Evolutionary conservation across 1,140 invertebrate species (phyloP), one percentile per base, ranked within the genome.

Genomic region (Tetranychus cinnabarinus): DNA sequence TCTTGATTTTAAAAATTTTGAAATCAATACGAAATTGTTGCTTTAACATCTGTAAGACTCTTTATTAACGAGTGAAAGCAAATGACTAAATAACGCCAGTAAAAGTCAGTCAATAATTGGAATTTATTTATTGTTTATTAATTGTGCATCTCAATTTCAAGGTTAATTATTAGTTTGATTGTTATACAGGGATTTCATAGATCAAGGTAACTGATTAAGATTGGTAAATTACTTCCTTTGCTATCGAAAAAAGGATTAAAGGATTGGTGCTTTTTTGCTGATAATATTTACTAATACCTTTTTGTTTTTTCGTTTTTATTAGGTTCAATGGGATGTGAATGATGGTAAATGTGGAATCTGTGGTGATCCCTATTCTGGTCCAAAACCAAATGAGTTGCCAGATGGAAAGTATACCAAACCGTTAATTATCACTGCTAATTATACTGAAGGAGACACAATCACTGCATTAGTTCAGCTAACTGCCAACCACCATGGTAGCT

Each of bases 331-430:
- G 62, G 42, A 63, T 13, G 37, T 59, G 64, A 81, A 81, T 67
- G 79, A 75, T 0, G 84, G 87, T 0, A 86, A 87, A 70, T 91
- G 88, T 69, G 87, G 88, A 3, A 80, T 88, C 37, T 90, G 87
- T 68, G 86, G 86, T 7, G 87, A 91, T 71, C 74, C 85, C 0
- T 56, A 36, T 33, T 31, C 15, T 36, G 55, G 58, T 10, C 10
- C 15, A 48, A n/a, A n/a, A 33, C 8, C 42, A 3, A 45, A 42
- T 8, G 58, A 59, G 33, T 12, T 59, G 42, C 37, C 37, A n/a
- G 36, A 46, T 3, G 42, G 42, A 34, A 45, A 13, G 12, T 42
- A 45, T 33, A 37, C 58, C 45, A 59, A 59, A 59, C 34, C 34
- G 5, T 46, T 46, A 10, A 37, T 46, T 6, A 47, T 59, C 10